Evolutionary conservation across 2,888 invertebrate genomes (phyloP), one percentile per base, ranked within the genome.

Genomic region (Drosophila monieri): DNA sequence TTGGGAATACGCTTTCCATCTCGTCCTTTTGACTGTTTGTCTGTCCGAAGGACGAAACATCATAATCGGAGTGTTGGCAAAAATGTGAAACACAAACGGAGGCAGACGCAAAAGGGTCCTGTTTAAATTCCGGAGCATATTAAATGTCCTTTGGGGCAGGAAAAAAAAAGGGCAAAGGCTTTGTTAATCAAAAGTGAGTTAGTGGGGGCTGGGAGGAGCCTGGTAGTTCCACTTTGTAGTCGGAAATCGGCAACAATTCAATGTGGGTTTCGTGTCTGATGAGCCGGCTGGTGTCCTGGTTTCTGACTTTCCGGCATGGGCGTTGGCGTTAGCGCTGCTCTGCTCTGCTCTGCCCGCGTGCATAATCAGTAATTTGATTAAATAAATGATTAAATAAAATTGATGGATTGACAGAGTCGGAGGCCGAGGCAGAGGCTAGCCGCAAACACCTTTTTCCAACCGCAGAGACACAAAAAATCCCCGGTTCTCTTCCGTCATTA

Each of bases 301-400:
- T 35, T 35, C 35, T 35, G 35, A 35, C 35, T 35, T 35, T 14
- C 35, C n/a, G 35, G n/a, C 35, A 14, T 35, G 35, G 35, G 35
- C n/a, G n/a, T 3, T 5, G 25, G 25, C 25, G 25, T 10, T 9
- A 3, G 30, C 32, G 32, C 1, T 67, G 58, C 49, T 49, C 18
- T 12, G 30, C 21, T 3, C 21, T 23, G 21, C 21, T 23, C 21
- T 23, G 35, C 46, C 47, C 52, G 61, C 35, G 52, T 76, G 55
- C 71, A 80, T 76, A 83, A 81, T 77, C 84, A 85, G 75, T 83
- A 78, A 80, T 77, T 83, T 77, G 78, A 80, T 80, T 85, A 75
- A 64, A 74, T 77, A 73, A 85, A 67, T 85, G 77, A 85, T 75
- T 85, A 84, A 80, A 83, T 71, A 69, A 75, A 74, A 59, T 71